Percentiles rank a stretch among this genome's conserved stretches.
Conservation (phyloP, 2,797 vertebrate genomes). For the Octomys mimax region DNA sequence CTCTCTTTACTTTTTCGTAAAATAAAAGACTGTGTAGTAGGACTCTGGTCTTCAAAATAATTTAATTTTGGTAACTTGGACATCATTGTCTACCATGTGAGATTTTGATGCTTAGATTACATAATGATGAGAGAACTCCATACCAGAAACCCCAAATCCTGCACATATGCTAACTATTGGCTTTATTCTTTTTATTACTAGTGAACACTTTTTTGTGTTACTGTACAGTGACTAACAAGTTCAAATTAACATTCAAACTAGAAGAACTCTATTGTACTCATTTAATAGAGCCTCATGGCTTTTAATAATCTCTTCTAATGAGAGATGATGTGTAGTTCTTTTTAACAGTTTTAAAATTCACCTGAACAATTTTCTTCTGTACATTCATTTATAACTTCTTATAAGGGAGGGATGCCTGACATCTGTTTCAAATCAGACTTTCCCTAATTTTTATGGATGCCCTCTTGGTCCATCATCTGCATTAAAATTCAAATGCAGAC, state of each 20-base stretch:
- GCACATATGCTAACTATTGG: not conserved
- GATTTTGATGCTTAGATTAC: not conserved
- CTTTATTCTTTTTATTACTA: not conserved
- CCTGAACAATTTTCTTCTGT: slow-evolving; percentile 12
- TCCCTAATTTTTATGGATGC: slow-evolving; percentile 83
- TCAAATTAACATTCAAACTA: not conserved
- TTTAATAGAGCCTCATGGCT: not conserved
- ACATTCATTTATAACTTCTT: not conserved
- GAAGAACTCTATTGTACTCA: not conserved
- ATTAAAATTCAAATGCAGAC: slow-evolving; percentile 83
- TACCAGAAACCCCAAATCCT: not conserved
- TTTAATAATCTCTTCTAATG: slow-evolving; percentile 10
- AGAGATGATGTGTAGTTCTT: not conserved
- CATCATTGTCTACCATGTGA: not conserved
- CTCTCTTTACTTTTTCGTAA: not conserved
- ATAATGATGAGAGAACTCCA: not conserved
- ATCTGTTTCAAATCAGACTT: slow-evolving; percentile 85
- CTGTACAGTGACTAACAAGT: slow-evolving; percentile 9
- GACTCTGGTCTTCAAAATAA: slow-evolving; percentile 37
- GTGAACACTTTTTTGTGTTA: not conserved
- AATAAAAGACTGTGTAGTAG: not conserved
- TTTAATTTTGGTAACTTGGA: not conserved
- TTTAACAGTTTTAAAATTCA: not conserved
- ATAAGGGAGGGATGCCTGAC: slow-evolving; percentile 50
- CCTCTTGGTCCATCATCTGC: slow-evolving; percentile 84